Conservation (phyloP, 2,113 vertebrate species). For the Lycaon pictus region DNA sequence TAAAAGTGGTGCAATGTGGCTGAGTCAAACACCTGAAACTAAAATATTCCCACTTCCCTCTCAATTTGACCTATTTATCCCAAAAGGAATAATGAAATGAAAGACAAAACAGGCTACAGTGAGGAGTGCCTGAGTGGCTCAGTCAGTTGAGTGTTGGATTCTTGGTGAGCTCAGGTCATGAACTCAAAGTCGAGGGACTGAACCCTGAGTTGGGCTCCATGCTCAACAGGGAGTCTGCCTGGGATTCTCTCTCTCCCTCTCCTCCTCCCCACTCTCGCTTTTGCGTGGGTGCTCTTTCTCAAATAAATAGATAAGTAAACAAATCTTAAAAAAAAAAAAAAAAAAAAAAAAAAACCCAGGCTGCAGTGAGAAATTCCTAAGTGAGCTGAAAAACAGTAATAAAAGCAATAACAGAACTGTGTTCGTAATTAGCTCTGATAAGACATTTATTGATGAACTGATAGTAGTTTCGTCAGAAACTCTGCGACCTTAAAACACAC, state of each 20-base stretch:
- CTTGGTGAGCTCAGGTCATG: background rate
- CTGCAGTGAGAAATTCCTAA: background rate
- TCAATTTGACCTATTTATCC: background rate
- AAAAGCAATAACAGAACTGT: background rate
- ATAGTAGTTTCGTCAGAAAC: background rate
- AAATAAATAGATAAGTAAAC: background rate
- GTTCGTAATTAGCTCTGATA: background rate
- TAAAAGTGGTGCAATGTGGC: background rate
- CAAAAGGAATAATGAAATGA: background rate
- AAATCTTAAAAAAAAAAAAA: background rate
- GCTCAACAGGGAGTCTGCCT: background rate
- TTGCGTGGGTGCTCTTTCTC: no score
- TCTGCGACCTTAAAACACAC: background rate
- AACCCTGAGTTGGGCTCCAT: background rate
- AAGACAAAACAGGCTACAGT: background rate
- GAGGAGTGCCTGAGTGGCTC: background rate
- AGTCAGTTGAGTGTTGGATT: background rate
- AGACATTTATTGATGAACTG: background rate
- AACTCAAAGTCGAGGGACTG: background rate
- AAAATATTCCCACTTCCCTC: background rate
- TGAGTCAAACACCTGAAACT: background rate
- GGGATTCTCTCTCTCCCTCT: background rate
- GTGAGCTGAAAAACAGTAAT: background rate
- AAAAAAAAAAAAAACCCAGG: background rate
- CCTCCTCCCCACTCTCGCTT: background rate